Conservation (phyloP, 1,140 invertebrate species). For the Papilio machaon region DNA sequence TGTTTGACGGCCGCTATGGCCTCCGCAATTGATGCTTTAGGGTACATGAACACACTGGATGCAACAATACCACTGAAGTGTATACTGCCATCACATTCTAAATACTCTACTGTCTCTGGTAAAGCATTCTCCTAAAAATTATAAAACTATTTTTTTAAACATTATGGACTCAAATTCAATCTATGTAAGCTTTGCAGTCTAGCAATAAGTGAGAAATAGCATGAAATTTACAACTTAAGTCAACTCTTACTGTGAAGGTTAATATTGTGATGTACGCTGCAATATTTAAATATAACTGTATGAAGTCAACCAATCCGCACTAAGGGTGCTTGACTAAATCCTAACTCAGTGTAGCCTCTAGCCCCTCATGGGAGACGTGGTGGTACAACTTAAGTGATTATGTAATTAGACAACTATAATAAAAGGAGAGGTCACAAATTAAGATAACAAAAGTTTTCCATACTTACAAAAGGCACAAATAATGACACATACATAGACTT, state of each 20-base stretch:
- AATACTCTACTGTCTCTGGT: constrained; percentile 78
- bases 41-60: constrained; percentile 87
- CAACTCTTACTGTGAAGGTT: too few species aligned
- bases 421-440: neutral
- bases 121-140: constrained; percentile 73
- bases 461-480: constrained; percentile 87
- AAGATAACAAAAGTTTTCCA: neutral
- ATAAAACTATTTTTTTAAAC: neutral
- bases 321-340: too few species aligned
- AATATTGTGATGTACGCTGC: too few species aligned
- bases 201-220: too few species aligned
- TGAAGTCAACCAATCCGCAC: too few species aligned
- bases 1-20: constrained; percentile 86
- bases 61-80: constrained; percentile 85
- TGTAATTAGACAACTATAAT: too few species aligned
- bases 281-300: too few species aligned
- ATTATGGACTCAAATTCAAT: neutral
- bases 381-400: too few species aligned
- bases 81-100: constrained; percentile 78
- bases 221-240: too few species aligned
- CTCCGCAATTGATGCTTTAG: constrained; percentile 86
- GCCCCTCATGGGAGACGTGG: too few species aligned
- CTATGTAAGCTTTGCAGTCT: neutral
- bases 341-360: too few species aligned
- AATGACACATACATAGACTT: constrained; percentile 81